phyloP scores from a whole-genome alignment of 2,797 vertebrate genomes.

The Buphagus erythrorhynchus region DNA sequence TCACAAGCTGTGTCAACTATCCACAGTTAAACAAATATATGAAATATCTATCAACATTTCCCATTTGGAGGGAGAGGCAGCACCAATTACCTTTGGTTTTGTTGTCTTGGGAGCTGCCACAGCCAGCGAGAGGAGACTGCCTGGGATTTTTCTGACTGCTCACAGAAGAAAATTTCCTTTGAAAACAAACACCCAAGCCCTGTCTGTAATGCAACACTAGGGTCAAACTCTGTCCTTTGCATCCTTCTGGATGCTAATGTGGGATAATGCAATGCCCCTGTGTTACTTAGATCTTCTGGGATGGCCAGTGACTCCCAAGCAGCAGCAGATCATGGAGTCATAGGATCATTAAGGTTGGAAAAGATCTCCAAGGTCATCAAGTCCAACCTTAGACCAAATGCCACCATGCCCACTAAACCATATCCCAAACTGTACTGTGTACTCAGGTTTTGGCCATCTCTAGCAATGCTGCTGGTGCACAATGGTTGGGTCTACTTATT shows the following conservation, averaged over 20 bases:
- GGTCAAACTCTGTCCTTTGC: not conserved
- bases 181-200: constrained; percentile 15
- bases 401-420: not conserved
- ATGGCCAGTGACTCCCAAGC: not conserved
- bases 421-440: too few species aligned
- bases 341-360: not conserved
- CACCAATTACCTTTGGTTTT: constrained; percentile 12
- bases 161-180: not conserved
- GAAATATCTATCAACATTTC: constrained; percentile 58
- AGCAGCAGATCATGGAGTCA: not conserved
- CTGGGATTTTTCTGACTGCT: constrained; percentile 7
- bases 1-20: constrained; percentile 77
- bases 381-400: not conserved
- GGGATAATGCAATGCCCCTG: not conserved
- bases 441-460: not conserved
- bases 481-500: not conserved
- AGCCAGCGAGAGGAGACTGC: not conserved
- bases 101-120: constrained; percentile 29
- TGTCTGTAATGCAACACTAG: not conserved
- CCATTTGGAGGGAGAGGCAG: not conserved
- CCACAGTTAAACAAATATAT: constrained; percentile 62
- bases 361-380: not conserved
- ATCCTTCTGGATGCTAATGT: not conserved
- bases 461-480: not conserved
- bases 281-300: not conserved